Base-by-base conservation (phyloP, 2,113 vertebrate species). In the Collichthys lucidus region DNA sequence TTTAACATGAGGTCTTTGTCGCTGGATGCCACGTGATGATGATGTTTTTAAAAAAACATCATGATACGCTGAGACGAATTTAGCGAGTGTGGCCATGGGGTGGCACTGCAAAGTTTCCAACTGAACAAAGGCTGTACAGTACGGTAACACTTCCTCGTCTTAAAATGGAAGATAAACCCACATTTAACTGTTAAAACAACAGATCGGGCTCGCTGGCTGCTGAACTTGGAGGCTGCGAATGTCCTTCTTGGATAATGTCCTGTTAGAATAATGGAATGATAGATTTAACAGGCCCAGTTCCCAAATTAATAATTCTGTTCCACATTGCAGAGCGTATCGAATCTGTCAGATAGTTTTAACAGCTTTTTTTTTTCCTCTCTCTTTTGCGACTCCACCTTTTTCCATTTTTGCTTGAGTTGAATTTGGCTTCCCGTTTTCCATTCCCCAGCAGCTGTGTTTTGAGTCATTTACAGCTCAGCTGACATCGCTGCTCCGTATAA, bases 181-280 rank as follows among this genome's bases (percentile, higher is more conserved):
- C 82, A 72, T 86, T 83, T 71, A 87, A 83, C 80, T 65, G 82
- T 84, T 91, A 89, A 92, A 90, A 86, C 87, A 87, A 91, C 88
- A 86, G 87, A 60, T 74, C 22, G 16, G 61, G 61, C 76, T 91
- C 73, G 72, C 77, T 83, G 83, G 87, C 87, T 56, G 86, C 85
- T 50, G 74, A 86, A 79, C 82, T 40, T 87, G 78, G 42, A 84
- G 86, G 85, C 88, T 86, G 84, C 65, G 71, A 80, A 89, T 84
- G 85, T 90, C 83, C 75, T 88, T 90, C 87, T 90, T 88, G 77
- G 90, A 88, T 91, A 29, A 29, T 29, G 29, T 85, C 82, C 88
- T 85, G 85, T 91, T 92, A 92, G 86, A 95, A 92, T 92, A 94
- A 94, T 90, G 82, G 74, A 91, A 82, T 93, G 94, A 95, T 94